Conservation (phyloP, 2,113 vertebrate species). For the Pungitius pungitius region DNA sequence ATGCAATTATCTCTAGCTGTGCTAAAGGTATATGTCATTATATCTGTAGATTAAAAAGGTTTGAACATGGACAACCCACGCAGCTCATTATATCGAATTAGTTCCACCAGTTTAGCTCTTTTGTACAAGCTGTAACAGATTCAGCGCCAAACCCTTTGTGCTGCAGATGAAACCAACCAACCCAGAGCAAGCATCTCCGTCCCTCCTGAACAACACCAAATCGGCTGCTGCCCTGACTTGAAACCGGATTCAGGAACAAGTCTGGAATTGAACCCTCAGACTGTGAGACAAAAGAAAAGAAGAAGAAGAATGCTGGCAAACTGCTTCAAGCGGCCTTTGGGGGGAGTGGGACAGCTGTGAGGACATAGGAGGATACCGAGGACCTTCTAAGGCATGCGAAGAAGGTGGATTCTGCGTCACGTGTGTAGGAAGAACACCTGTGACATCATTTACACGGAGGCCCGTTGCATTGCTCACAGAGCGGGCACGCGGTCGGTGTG, state of each 20-base stretch:
- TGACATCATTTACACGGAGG: constrained; percentile 49
- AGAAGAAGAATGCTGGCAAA: constrained; percentile 6
- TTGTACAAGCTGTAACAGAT: neutral
- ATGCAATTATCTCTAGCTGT: constrained; percentile 7
- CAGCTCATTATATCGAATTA: constrained; percentile 30
- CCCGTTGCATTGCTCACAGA: constrained; percentile 22
- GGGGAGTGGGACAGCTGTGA: constrained; percentile 28
- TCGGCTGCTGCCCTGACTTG: neutral
- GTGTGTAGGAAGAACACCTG: constrained; percentile 61
- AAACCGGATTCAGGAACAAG: constrained; percentile 2
- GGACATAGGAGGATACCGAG: constrained; percentile 36
- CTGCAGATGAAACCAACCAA: neutral
- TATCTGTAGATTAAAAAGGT: constrained; percentile 1
- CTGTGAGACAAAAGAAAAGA: constrained; percentile 17
- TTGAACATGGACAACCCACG: constrained; percentile 19
- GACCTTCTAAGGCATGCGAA: constrained; percentile 48
- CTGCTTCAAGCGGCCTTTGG: constrained; percentile 21
- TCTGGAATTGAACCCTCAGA: constrained; percentile 26
- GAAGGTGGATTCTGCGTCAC: constrained; percentile 41
- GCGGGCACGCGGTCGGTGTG: constrained; percentile 1
- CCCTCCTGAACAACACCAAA: neutral
- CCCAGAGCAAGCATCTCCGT: neutral
- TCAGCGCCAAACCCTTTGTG: constrained; percentile 1
- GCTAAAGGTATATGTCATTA: constrained; percentile 2
- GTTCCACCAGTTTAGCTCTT: neutral